Evolutionary conservation across 2,888 invertebrate species (phyloP), one percentile per base, ranked within the genome.

Genomic region (Stenichneumon culpator): DNA sequence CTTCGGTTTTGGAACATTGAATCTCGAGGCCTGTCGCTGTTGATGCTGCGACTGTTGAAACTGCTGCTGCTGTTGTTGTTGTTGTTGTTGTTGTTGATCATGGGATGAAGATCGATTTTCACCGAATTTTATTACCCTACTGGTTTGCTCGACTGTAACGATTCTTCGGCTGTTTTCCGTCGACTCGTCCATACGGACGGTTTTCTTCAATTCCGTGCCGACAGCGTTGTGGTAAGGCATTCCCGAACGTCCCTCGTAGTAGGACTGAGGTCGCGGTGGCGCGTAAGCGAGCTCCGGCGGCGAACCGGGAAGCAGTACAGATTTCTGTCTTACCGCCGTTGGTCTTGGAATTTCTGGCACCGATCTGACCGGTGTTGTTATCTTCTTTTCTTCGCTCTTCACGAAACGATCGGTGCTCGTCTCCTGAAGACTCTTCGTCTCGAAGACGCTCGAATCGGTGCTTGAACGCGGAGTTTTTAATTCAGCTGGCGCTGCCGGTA

Each of bases 171-270:
- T 95, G 50, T 95, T 96, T 89, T 96, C 96, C 6, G 96, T 96
- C 0, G 96, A 96, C 90, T 97, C 97, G 86, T 96, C 95, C 94
- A 96, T 96, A 89, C 96, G 95, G 92, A 97, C 95, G n/a, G 95
- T 95, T 89, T 96, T 96, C 78, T 96, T 96, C 2, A 96, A 96
- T 93, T 97, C 96, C 0, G 96, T 96, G 69, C 96, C 96, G 72
- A 96, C 94, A 0, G 96, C 96, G 87, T 95, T 95, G 74, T 96
- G 96, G 89, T 95, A 93, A 0, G 95, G 95, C 32, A 86, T 57
- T 0, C 84, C 82, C n/a, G 85, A 90, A 95, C 94, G 0, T 95
- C 96, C 16, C 83, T 93, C 92, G 95, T 95, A 93, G 95, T 95
- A 93, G 93, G 96, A 93, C 94, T 95, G 68, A 28, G 89, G 94